Base-by-base conservation (phyloP, 2,888 invertebrate species). In the Ophraella communa region DNA sequence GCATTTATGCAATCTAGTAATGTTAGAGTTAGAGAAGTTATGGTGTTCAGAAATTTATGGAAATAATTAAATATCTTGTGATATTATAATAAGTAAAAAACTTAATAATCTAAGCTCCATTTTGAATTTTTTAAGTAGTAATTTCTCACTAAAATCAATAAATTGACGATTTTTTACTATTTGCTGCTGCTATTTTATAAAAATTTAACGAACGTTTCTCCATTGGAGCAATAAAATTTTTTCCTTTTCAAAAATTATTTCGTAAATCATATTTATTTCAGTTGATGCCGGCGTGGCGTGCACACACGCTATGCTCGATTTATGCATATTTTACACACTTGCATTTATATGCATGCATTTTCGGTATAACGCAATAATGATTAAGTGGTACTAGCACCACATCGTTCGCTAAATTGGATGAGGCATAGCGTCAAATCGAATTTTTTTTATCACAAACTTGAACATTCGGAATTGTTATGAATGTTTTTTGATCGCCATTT, bases 251-350 rank as follows among this genome's bases (percentile, higher is more conserved):
- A 57, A 49, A 64, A 57, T 58, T 58, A 58, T 61, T 49, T 57
- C 45, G 49, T 61, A 63, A 54, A 64, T 63, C 52, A 64, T 64
- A 62, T 63, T 47, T 58, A 57, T 54, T 56, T 39, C 33, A 35
- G 4, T 14, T 14, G 35, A 14, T 14, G 14, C 35, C 35, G 35
- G 2, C 1, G 18, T 21, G 42, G 21, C 27, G 39, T 54, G 49
- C 10, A 49, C 33, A n/a, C n/a, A 33, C 10, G 49, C 30, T 44
- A 55, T 53, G 57, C 53, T 60, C 65, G 59, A 57, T 61, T 61
- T 57, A 57, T 65, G 35, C 52, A 61, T 61, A 44, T 20, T 18
- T 20, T 20, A 44, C 44, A 44, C 20, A 44, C 44, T 20, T 20
- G 44, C 20, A 44, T 44, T 44, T 11, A 44, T 44, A 44, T 44